Evolutionary conservation across 2,113 vertebrate species (phyloP).

Genomic region (Pterocles gutturalis): DNA sequence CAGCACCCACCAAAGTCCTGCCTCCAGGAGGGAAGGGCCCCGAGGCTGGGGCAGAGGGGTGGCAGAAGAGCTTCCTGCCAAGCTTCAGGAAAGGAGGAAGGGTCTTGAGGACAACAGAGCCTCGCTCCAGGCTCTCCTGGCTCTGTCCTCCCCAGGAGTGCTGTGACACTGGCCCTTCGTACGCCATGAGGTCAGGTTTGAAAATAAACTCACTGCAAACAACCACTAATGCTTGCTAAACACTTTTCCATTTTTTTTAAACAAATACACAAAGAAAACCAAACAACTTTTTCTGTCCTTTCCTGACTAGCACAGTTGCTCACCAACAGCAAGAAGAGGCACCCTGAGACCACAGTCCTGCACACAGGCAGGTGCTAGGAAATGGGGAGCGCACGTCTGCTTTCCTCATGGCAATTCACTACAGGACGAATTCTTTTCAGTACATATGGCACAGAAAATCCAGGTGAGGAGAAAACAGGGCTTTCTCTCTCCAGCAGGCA

Average conservation of each 20-base stretch:
- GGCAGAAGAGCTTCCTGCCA: not conserved
- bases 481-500: not conserved
- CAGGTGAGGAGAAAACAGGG: not conserved
- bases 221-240: not conserved
- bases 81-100: not conserved
- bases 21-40: not conserved
- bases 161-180: not conserved
- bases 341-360: not conserved
- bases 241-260: not conserved
- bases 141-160: not conserved
- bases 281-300: not conserved
- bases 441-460: not conserved
- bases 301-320: not conserved
- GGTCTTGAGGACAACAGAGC: not conserved
- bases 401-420: not conserved
- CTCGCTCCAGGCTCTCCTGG: not conserved
- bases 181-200: not conserved
- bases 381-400: rapidly evolving
- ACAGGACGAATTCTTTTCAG: not conserved
- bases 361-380: not conserved
- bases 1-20: not conserved
- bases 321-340: not conserved
- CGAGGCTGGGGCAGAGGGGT: not conserved
- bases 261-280: not conserved
- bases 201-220: not conserved